phyloP scores from a whole-genome alignment of 2,113 vertebrate genomes.

The Etia nguti region DNA sequence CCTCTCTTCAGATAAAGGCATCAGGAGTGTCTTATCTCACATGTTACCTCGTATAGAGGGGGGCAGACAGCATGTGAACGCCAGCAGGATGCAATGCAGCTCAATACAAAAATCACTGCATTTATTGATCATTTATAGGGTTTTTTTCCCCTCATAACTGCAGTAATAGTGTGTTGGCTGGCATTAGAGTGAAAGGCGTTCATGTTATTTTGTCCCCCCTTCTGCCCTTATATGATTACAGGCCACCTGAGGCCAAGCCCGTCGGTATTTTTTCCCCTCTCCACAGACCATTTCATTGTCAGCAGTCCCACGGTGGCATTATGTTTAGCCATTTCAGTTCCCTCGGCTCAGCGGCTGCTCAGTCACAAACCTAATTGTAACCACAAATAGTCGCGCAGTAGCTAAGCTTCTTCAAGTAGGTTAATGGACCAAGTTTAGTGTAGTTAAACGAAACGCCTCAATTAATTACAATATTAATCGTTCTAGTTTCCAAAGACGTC shows the following conservation, averaged over 20 bases:
- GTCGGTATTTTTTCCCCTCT: neutral
- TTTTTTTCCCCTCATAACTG: neutral
- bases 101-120: neutral
- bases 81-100: neutral
- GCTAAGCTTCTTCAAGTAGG: conserved; percentile 29
- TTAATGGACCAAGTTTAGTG: conserved; percentile 53
- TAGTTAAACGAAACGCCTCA: conserved; percentile 35
- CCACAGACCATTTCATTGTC: neutral
- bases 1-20: neutral
- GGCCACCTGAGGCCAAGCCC: neutral
- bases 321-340: neutral
- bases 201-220: neutral
- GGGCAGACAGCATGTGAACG: neutral
- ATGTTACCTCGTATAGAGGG: neutral
- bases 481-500: conserved; percentile 39
- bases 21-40: neutral
- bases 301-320: neutral
- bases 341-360: neutral
- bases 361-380: neutral
- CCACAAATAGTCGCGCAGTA: conserved; percentile 5
- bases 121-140: neutral
- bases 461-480: conserved; percentile 31
- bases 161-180: neutral
- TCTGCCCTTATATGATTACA: neutral
- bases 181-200: neutral